phyloP scores from a whole-genome alignment of 1,140 invertebrate species.

The Pachypsylla venusta region DNA sequence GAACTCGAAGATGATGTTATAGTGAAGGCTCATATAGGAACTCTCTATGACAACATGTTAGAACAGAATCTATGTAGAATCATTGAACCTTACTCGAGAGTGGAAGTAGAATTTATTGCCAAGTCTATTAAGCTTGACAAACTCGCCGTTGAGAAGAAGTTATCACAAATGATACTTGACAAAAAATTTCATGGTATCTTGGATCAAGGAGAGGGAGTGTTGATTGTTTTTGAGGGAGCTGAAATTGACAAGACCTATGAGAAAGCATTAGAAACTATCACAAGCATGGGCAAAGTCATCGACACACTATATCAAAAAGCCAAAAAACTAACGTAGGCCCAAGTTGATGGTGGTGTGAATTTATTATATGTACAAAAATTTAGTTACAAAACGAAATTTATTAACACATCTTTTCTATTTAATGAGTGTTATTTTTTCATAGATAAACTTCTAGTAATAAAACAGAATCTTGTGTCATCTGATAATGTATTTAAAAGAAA shows the following conservation, averaged over 20 bases:
- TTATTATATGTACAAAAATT: conserved; percentile 9
- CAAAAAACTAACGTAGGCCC: conserved; percentile 83
- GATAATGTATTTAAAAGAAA: no score
- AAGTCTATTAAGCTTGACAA: conserved; percentile 75
- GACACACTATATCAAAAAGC: conserved; percentile 97
- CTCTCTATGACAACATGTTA: conserved; percentile 95
- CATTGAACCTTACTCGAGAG: conserved; percentile 95
- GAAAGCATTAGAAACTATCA: conserved; percentile 90
- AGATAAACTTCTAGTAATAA: no score
- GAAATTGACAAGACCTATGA: conserved; percentile 94
- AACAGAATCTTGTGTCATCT: no score
- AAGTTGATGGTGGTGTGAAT: no score
- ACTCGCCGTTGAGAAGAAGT: conserved; percentile 90
- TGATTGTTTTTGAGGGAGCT: conserved; percentile 94
- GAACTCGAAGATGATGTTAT: conserved; percentile 94
- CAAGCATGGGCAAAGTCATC: conserved; percentile 98
- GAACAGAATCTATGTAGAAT: conserved; percentile 98
- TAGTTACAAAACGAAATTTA: no score
- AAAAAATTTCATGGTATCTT: conserved; percentile 93
- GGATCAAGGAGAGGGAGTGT: conserved; percentile 92
- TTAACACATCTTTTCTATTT: no score
- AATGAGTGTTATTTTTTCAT: no score
- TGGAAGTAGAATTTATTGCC: conserved; percentile 67
- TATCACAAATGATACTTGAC: conserved; percentile 99
- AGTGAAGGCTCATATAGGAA: conserved; percentile 87